These are phyloP conservation scores for Hycleus cichorii DNA, from an alignment of 1,140 invertebrate genomes.

Conservation along the genomic window DNA sequence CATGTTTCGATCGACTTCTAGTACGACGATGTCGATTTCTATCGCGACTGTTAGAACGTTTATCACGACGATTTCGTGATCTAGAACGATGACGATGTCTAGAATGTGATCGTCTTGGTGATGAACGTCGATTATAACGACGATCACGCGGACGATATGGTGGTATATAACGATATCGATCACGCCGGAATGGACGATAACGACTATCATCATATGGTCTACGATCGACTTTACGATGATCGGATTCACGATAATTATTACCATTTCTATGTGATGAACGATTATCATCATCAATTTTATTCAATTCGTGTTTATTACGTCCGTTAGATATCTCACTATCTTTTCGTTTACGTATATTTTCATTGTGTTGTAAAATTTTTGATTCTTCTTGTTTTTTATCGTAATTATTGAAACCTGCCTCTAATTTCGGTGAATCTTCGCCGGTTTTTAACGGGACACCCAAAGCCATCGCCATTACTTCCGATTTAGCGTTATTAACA, in stretches of 20 bases:
- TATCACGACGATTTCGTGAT: constrained; percentile 12
- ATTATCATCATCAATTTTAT: constrained; percentile 25
- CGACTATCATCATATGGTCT: neutral
- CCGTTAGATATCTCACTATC: constrained; percentile 17
- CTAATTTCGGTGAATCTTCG: constrained; percentile 34
- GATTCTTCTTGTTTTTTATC: constrained; percentile 15
- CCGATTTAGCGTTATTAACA: constrained; percentile 31
- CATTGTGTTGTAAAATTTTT: neutral
- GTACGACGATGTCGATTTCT: neutral
- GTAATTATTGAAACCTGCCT: constrained; percentile 23
- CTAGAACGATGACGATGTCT: neutral
- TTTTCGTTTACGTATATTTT: neutral
- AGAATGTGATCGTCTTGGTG: neutral
- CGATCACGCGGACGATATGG: neutral
- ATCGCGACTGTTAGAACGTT: neutral
- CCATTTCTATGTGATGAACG: neutral
- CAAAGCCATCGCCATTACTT: constrained; percentile 42
- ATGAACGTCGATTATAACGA: neutral
- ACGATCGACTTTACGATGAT: neutral
- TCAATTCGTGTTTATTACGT: constrained; percentile 35
- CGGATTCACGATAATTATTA: constrained; percentile 5
- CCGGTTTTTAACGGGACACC: constrained; percentile 42
- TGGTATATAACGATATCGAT: neutral
- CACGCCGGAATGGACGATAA: neutral
- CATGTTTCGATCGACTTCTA: neutral